These are phyloP conservation scores for Limnothrissa miodon DNA, from an alignment of 2,113 vertebrate genomes.

Conservation along the genomic window DNA sequence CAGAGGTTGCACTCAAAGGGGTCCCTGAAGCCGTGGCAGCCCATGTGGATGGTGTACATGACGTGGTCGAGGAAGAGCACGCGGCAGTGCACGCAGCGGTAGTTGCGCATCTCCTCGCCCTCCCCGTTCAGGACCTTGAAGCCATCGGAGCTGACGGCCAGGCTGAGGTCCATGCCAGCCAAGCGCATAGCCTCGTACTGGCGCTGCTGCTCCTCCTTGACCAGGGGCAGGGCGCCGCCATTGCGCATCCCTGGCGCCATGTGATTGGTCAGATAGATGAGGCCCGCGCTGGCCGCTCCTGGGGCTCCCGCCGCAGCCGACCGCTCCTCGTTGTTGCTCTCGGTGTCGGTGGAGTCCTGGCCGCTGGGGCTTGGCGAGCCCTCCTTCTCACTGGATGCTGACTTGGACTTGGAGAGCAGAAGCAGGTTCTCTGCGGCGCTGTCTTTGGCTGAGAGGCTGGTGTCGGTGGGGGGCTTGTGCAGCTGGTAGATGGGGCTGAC, in stretches of 20 bases:
- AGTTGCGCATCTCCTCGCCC: slow-evolving; percentile 87
- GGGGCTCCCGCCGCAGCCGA: slow-evolving; percentile 38
- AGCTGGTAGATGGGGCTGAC: slow-evolving; percentile 83
- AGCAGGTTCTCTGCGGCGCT: slow-evolving; percentile 91
- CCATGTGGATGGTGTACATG: slow-evolving; percentile 99
- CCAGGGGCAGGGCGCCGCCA: slow-evolving; percentile 77
- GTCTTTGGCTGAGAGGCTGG: slow-evolving; percentile 80
- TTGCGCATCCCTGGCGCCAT: slow-evolving; percentile 84
- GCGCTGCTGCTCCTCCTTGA: slow-evolving; percentile 89
- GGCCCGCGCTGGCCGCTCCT: slow-evolving; percentile 64
- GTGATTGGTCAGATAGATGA: slow-evolving; percentile 97
- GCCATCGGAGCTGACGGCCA: slow-evolving; percentile 78
- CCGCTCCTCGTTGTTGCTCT: slow-evolving; percentile 93
- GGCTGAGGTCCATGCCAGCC: slow-evolving; percentile 68
- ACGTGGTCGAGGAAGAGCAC: slow-evolving; percentile 97
- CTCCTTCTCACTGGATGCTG: slow-evolving; percentile 86
- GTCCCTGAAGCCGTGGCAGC: slow-evolving; percentile 96
- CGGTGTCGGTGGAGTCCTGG: slow-evolving; percentile 96
- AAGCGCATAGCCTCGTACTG: slow-evolving; percentile 84
- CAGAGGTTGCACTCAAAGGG: slow-evolving; percentile 99
- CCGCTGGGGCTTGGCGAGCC: slow-evolving; percentile 93
- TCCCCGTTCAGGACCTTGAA: slow-evolving; percentile 86
- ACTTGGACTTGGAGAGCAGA: slow-evolving; percentile 93
- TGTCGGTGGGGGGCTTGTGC: slow-evolving; percentile 76
- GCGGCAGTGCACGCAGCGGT: slow-evolving; percentile 92